Evolutionary conservation across 2,113 vertebrate species (phyloP), one percentile per base, ranked within the genome.

Genomic region (Microtus pennsylvanicus): DNA sequence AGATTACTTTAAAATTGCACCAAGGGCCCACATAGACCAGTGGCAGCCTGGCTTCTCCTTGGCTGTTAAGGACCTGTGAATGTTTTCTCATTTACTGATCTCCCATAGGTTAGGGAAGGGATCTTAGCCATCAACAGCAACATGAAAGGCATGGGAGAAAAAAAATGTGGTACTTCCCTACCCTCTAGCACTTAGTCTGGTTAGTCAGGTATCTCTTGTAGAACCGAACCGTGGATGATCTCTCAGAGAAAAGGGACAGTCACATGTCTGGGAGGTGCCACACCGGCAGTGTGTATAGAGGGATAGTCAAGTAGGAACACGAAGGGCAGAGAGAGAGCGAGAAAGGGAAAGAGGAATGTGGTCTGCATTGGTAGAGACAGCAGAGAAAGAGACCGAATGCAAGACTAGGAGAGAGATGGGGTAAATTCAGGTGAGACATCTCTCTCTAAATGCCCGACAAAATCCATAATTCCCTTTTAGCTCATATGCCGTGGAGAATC

Each of bases 11-110:
- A 47, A 96, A 90, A 75, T 47, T 35, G 11, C 61, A 61, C 24
- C 17, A 91, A 70, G 45, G 33, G 42, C 22, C 9, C 75, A 33
- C 14, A 21, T 70, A 74, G 42, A 89, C 58, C 28, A 65, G 69
- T 65, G 75, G 83, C 2, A 28, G 10, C 24, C 5, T 65, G 21
- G 92, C 17, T 92, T 16, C 21, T 65, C 1, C 11, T 38, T 5
- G 22, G 45, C 55, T n/a, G 16, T 76, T 76, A 26, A 81, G 58
- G 75, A 77, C 33, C 42, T 83, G 12, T 19, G 75, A 33, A 75
- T 58, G 28, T 94, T 96, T 90, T 93, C 74, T 94, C 80, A 67
- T 87, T 69, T 96, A 75, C 70, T 93, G 74, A 87, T 93, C 63
- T 92, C 91, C 11, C 92, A 58, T 94, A 35, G 69, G 0, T 93